Conservation (phyloP, 2,888 invertebrate species). For the Branchipolynoe longqiensis region DNA sequence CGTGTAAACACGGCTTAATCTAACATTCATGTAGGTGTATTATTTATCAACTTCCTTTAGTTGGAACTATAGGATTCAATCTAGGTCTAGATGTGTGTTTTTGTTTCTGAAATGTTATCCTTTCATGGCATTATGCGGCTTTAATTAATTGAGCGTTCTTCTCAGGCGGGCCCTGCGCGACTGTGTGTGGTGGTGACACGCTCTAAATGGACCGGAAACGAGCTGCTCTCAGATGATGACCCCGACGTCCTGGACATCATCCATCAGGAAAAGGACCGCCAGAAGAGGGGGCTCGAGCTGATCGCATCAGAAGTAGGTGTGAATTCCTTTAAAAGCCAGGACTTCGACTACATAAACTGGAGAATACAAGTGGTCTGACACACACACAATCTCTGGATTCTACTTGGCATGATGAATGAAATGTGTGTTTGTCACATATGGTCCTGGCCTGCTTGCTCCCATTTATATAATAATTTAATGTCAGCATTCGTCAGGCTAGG, state of each 20-base stretch:
- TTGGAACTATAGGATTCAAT: no score
- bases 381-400: not conserved
- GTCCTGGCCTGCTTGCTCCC: not conserved
- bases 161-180: not conserved
- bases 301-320: conserved; percentile 75
- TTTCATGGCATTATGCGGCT: no score
- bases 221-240: conserved; percentile 78
- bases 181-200: conserved; percentile 3
- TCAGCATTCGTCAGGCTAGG: no score
- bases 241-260: conserved; percentile 82
- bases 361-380: not conserved
- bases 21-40: no score
- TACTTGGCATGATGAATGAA: not conserved
- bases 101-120: no score
- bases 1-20: no score
- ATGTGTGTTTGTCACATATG: not conserved
- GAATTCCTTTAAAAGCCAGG: not conserved
- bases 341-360: no score
- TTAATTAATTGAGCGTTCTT: not conserved
- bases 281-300: conserved; percentile 82
- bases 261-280: conserved; percentile 82
- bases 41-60: no score
- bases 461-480: not conserved
- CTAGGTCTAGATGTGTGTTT: no score
- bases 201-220: conserved; percentile 45